A percentile compares a stretch with the other conserved stretches of the same genome.
These are phyloP conservation scores for Helicorthomorpha holstii DNA, from an alignment of 1,140 invertebrate species.

Conservation along the genomic window DNA sequence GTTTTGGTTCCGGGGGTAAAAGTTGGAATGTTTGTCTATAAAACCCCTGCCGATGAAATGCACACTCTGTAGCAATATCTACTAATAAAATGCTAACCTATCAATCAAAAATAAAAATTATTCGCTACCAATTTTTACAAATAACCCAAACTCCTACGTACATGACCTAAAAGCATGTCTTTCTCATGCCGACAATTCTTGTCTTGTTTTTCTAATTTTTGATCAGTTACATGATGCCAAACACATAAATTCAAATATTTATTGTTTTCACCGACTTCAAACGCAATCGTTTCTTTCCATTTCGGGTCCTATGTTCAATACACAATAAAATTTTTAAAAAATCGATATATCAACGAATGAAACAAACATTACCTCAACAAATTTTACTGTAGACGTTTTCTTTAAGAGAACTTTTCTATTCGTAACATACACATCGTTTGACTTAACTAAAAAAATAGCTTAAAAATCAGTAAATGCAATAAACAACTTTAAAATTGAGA, in stretches of 20 bases:
- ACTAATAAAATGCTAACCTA: slow-evolving; percentile 61
- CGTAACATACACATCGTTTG: no score
- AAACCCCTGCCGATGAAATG: slow-evolving; percentile 57
- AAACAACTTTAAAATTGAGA: no score
- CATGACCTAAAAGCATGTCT: slow-evolving; percentile 20
- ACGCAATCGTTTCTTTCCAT: slow-evolving; percentile 54
- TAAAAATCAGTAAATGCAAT: no score
- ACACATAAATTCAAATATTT: slow-evolving; percentile 68
- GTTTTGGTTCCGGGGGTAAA: slow-evolving; percentile 20
- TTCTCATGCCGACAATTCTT: slow-evolving; percentile 17
- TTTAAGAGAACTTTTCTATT: background rate
- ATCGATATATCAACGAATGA: background rate
- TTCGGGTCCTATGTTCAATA: slow-evolving; percentile 35
- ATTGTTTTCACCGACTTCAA: slow-evolving; percentile 48
- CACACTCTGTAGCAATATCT: slow-evolving; percentile 56
- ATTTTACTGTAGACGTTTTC: slow-evolving; percentile 5
- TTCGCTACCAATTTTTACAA: background rate
- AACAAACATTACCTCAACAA: background rate
- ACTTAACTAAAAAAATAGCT: no score
- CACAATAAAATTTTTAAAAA: slow-evolving; percentile 16
- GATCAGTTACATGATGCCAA: slow-evolving; percentile 33
- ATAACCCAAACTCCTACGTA: slow-evolving; percentile 11
- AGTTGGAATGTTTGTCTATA: slow-evolving; percentile 44
- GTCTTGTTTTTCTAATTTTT: slow-evolving; percentile 18
- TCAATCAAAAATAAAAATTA: slow-evolving; percentile 16